These are phyloP conservation scores for Chaetogeoica ovagalla DNA, from an alignment of 2,888 invertebrate genomes.

Conservation along the genomic window DNA sequence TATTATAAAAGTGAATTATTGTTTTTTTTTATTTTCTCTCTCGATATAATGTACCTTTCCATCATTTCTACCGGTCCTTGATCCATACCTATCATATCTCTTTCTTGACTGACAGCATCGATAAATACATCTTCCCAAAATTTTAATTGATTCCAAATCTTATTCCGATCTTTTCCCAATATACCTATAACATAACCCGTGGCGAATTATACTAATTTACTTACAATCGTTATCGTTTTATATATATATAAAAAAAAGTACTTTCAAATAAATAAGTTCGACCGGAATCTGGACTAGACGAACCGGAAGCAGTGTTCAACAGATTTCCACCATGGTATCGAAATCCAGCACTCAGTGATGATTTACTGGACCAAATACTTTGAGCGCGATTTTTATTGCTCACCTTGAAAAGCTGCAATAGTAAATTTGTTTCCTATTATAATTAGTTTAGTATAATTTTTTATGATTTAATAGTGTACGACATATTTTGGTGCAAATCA, in stretches of 20 bases:
- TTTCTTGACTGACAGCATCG: slow-evolving; percentile 94
- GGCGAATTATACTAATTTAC: background rate
- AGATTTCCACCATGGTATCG: slow-evolving; percentile 85
- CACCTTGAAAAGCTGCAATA: slow-evolving; percentile 69
- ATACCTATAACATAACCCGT: slow-evolving; percentile 59
- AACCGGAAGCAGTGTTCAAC: slow-evolving; percentile 72
- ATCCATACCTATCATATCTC: slow-evolving; percentile 99
- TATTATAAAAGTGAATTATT: too few species aligned
- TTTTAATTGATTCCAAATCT: slow-evolving; percentile 98
- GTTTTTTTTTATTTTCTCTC: too few species aligned
- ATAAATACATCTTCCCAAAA: slow-evolving; percentile 99
- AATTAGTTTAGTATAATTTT: too few species aligned
- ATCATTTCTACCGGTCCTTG: slow-evolving; percentile 99
- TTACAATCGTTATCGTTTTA: background rate
- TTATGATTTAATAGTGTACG: too few species aligned
- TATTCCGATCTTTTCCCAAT: slow-evolving; percentile 76
- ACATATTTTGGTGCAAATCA: too few species aligned
- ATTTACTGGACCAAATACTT: slow-evolving; percentile 91
- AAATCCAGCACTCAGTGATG: slow-evolving; percentile 82
- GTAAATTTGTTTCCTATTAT: slow-evolving; percentile 59
- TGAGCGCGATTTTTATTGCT: slow-evolving; percentile 71
- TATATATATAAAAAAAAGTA: too few species aligned
- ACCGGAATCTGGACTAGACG: slow-evolving; percentile 87
- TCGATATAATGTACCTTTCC: slow-evolving; percentile 69
- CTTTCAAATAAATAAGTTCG: slow-evolving; percentile 93